Evolutionary conservation across 2,797 vertebrate genomes (phyloP).

Genomic region (Sphenodon punctatus): DNA sequence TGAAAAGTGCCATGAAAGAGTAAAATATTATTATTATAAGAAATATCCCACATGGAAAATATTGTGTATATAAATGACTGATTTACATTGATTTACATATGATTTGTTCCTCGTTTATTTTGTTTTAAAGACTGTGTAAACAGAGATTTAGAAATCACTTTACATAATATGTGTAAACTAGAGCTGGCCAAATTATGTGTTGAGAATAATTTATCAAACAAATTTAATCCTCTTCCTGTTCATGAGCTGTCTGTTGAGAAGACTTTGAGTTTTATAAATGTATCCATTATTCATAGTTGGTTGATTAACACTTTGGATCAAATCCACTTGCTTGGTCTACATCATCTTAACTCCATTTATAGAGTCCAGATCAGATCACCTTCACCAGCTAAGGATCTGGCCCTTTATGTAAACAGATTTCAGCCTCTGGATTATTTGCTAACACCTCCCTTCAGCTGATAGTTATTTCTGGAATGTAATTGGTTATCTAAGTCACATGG

Average conservation of each 20-base stretch:
- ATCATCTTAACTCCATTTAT: not conserved
- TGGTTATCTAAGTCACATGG: not conserved
- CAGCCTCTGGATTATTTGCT: not conserved
- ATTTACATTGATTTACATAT: constrained; percentile 29
- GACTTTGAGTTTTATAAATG: not conserved
- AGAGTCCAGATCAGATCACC: not conserved
- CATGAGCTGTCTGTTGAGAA: not conserved
- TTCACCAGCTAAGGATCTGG: not conserved
- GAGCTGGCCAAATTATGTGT: not conserved
- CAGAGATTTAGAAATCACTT: constrained; percentile 13
- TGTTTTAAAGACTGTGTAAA: constrained; percentile 18
- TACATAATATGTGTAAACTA: constrained; percentile 6
- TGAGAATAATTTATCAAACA: not conserved
- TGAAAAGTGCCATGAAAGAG: not conserved
- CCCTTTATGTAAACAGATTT: not conserved
- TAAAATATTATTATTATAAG: not conserved
- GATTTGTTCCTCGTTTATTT: constrained; percentile 13
- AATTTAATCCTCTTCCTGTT: not conserved
- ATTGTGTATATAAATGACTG: not conserved
- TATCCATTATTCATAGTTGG: not conserved
- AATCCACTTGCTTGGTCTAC: not conserved
- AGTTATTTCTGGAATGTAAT: not conserved
- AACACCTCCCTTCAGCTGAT: not conserved
- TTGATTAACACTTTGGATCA: not conserved
- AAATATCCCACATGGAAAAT: constrained; percentile 1